Evolutionary conservation across 2,113 vertebrate genomes (phyloP).

Genomic region (Petrocephalus microphthalmus): DNA sequence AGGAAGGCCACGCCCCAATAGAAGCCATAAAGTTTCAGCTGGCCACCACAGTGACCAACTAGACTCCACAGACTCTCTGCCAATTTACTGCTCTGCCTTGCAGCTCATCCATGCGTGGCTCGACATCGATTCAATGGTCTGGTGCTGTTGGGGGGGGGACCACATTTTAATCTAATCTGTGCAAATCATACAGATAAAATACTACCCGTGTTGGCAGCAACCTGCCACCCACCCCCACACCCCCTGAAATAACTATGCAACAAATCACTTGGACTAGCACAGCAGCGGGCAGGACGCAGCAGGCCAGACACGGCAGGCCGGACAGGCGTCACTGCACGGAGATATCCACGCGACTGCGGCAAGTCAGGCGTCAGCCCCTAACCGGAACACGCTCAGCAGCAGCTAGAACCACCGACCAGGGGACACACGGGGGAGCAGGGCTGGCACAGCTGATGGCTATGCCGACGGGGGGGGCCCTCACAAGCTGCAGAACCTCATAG

Average conservation of each 20-base stretch:
- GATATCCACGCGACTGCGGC: not conserved
- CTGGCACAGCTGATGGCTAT: not conserved
- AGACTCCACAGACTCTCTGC: not conserved
- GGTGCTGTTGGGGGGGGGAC: constrained; percentile 12
- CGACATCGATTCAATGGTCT: constrained; percentile 20
- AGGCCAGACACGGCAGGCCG: not conserved
- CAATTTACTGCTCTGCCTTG: not conserved
- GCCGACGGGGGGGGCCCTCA: not conserved
- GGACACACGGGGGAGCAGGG: not conserved
- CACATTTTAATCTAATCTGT: constrained; percentile 46
- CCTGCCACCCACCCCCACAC: constrained; percentile 21
- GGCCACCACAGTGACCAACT: not conserved
- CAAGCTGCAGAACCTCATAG: not conserved
- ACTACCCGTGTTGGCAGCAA: constrained; percentile 43
- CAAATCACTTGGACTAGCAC: constrained; percentile 45
- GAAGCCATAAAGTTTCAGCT: not conserved
- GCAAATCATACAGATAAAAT: constrained; percentile 47
- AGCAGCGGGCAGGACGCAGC: constrained; percentile 10
- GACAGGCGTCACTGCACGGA: too few species aligned
- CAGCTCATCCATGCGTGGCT: not conserved
- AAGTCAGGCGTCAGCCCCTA: not conserved
- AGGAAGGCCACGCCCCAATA: not conserved
- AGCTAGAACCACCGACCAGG: not conserved
- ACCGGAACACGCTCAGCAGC: not conserved
- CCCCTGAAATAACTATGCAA: constrained; percentile 44